phyloP scores from a whole-genome alignment of 1,140 invertebrate genomes.

The Liolophura sinensis region DNA sequence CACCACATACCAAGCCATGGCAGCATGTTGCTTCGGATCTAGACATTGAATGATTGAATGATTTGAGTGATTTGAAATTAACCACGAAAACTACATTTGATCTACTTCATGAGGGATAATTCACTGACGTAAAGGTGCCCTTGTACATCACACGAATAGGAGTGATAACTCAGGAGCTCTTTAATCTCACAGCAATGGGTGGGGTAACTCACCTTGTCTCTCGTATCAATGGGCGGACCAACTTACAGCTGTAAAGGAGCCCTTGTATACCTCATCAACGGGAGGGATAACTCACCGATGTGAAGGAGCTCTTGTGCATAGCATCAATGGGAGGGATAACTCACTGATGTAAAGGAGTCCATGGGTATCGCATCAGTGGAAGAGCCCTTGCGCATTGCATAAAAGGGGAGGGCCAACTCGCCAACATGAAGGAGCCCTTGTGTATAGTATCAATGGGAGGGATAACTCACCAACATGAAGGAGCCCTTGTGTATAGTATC shows the following conservation, averaged over 20 bases:
- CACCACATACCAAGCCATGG: not conserved
- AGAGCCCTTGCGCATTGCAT: slow-evolving; percentile 72
- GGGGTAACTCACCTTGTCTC: too few relatives aligned
- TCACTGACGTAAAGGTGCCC: slow-evolving; percentile 68
- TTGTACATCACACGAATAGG: slow-evolving; percentile 73
- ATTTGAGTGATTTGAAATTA: too few relatives aligned
- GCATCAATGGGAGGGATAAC: slow-evolving; percentile 69
- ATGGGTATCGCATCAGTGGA: too few relatives aligned
- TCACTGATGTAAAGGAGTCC: slow-evolving; percentile 66
- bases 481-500: too few relatives aligned
- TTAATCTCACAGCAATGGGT: too few relatives aligned
- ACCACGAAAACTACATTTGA: too few relatives aligned
- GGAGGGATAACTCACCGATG: slow-evolving; percentile 63
- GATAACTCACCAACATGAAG: slow-evolving; percentile 61
- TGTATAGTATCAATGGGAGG: slow-evolving; percentile 75
- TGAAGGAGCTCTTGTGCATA: slow-evolving; percentile 70
- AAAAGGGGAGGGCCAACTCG: slow-evolving; percentile 66
- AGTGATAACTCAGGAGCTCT: too few relatives aligned
- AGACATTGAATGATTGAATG: too few relatives aligned
- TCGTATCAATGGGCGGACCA: too few relatives aligned
- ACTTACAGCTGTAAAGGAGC: too few relatives aligned
- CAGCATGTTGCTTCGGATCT: too few relatives aligned
- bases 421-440: slow-evolving; percentile 68
- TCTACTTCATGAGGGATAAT: slow-evolving; percentile 53
- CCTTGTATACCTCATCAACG: slow-evolving; percentile 71